phyloP scores from a whole-genome alignment of 2,888 invertebrate species.

The Orchesellides sinensis region DNA sequence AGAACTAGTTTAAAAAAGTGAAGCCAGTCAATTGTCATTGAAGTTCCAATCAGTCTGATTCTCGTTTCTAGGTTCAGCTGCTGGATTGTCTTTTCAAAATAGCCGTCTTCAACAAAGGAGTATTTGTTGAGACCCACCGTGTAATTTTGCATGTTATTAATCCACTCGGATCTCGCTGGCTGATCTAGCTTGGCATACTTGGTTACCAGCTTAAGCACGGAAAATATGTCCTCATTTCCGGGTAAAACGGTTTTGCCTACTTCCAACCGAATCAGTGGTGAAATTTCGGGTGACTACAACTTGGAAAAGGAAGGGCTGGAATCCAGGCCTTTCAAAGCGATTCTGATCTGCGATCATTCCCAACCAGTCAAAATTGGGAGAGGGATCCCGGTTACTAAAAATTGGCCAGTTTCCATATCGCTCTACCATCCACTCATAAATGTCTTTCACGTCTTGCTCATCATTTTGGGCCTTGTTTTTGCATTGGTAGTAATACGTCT shows the following conservation, averaged over 20 bases:
- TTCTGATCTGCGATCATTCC: slow-evolving; percentile 38
- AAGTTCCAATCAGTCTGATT: not conserved
- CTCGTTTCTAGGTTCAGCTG: not conserved
- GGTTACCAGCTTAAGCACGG: not conserved
- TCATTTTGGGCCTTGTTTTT: slow-evolving; percentile 14
- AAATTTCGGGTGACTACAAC: not conserved
- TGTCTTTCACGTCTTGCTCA: slow-evolving; percentile 27
- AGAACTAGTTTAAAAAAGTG: slow-evolving; percentile 43
- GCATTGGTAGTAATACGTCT: slow-evolving; percentile 36
- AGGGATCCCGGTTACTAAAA: slow-evolving; percentile 34
- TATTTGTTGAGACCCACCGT: not conserved
- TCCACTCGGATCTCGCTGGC: slow-evolving; percentile 39
- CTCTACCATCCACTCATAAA: not conserved
- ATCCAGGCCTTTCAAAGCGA: slow-evolving; percentile 23
- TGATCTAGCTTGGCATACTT: slow-evolving; percentile 6
- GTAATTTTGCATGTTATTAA: slow-evolving; percentile 34
- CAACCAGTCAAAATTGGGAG: slow-evolving; percentile 29
- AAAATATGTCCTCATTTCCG: not conserved
- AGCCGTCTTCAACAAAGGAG: slow-evolving; percentile 24
- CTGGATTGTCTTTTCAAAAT: slow-evolving; percentile 29
- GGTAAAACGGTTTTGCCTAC: not conserved
- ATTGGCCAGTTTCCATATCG: slow-evolving; percentile 47
- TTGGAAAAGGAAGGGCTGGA: slow-evolving; percentile 12
- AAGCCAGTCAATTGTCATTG: slow-evolving; percentile 32
- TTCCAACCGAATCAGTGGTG: not conserved